A percentile compares a stretch with the other conserved stretches of the same genome.
Evolutionary conservation across 2,113 vertebrate genomes (phyloP).

Genomic region (Charina bottae): DNA sequence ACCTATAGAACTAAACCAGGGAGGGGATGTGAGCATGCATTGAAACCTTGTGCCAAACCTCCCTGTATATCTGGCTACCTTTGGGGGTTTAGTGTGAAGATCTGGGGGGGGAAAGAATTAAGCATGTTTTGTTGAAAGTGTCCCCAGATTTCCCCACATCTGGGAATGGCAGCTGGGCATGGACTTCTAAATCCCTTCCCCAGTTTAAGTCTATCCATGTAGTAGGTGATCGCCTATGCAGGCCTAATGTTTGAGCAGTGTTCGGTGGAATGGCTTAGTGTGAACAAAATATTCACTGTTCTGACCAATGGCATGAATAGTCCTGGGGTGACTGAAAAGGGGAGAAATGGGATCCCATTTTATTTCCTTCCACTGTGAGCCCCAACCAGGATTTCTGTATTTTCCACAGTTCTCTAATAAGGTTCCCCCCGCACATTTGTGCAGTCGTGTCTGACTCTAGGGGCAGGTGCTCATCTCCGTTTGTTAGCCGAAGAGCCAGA

Average conservation of each 20-base stretch:
- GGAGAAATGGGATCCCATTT: no score
- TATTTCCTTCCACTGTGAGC: background rate
- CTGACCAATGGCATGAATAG: background rate
- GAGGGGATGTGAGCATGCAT: background rate
- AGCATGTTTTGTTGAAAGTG: background rate
- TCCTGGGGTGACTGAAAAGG: background rate
- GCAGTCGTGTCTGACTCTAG: no score
- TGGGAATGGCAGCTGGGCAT: background rate
- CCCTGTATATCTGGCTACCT: background rate
- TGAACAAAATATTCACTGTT: background rate
- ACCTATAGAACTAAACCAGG: background rate
- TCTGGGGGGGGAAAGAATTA: background rate
- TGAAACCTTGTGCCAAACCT: background rate
- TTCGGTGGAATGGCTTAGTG: background rate
- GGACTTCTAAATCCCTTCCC: background rate
- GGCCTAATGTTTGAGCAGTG: background rate
- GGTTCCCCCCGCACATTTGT: no score
- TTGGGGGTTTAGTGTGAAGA: background rate
- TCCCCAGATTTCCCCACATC: background rate
- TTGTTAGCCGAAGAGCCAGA: no score
- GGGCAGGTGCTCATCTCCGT: no score
- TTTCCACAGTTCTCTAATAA: background rate
- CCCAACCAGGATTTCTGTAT: background rate
- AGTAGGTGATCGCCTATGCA: background rate
- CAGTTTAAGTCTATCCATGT: background rate